Evolutionary conservation across 2,888 invertebrate species (phyloP).

Genomic region (Plagiodera versicolora): DNA sequence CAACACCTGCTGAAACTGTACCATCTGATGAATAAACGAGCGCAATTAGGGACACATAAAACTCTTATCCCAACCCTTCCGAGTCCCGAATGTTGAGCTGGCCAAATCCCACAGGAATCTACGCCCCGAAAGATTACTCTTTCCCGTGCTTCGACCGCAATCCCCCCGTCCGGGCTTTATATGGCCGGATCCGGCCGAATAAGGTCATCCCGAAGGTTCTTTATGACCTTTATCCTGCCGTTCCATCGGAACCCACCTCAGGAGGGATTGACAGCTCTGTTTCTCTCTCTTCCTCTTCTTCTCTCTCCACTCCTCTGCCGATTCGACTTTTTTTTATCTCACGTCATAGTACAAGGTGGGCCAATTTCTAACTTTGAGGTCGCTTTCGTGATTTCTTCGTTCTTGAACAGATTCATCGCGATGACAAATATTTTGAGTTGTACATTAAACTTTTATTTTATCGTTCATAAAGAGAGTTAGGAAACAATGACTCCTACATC

Average conservation of each 20-base stretch:
- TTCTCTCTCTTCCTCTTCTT: background rate
- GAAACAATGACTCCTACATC: too few relatives aligned
- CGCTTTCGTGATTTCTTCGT: too few relatives aligned
- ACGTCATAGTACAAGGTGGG: too few relatives aligned
- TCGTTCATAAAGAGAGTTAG: too few relatives aligned
- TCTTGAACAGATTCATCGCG: too few relatives aligned
- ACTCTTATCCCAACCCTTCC: constrained; percentile 2
- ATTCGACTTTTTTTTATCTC: background rate
- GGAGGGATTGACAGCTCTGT: background rate
- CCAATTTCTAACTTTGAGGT: too few relatives aligned
- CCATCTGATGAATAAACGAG: background rate
- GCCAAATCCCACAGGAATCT: constrained; percentile 6
- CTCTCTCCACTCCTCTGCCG: background rate
- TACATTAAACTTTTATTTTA: too few relatives aligned
- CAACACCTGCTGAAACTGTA: background rate
- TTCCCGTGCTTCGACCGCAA: constrained; percentile 15
- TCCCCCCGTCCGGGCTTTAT: constrained; percentile 18
- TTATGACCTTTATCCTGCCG: constrained; percentile 16
- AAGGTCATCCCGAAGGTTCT: constrained; percentile 19
- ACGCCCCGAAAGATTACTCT: constrained; percentile 19
- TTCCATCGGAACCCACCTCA: constrained; percentile 15
- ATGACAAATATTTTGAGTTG: too few relatives aligned
- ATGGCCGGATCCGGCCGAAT: constrained; percentile 12
- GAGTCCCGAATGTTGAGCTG: constrained; percentile 11
- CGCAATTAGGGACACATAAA: background rate